Base-by-base conservation (phyloP, 2,797 vertebrate genomes). In the Ptychadena robeensis region DNA sequence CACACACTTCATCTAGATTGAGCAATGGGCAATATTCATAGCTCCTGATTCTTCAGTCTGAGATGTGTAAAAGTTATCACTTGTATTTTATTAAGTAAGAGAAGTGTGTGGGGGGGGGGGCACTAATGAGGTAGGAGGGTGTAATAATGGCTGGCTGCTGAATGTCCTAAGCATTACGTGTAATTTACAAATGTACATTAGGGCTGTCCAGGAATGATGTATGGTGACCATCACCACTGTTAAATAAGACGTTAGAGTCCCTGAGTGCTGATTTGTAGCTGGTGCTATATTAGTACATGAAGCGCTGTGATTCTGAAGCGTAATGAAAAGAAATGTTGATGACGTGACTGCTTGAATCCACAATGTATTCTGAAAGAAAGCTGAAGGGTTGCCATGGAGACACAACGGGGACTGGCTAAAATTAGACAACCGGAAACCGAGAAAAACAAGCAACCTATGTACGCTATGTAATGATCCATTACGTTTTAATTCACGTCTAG, bases 331-430 rank as follows among this genome's bases (percentile, higher is more conserved):
- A 57, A 4, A 64, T 10, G 0, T 38, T 64, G 40, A 38, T n/a
- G 4, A 18, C 15, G 18, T 53, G n/a, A 30, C 12, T 64, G 18
- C 34, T 75, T 75, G 11, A 75, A 34, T 38, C 5, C 28, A 38
- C 57, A 73, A 8, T 22, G 34, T 28, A 68, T 37, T 8, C 11
- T 59, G 31, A 35, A 15, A 28, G 35, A 9, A 59, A n/a, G 44
- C 18, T 34, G 15, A 3, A 53, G 44, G 3, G 80, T 75, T 82
- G 80, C 48, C 34, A 82, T 82, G 65, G 73, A 30, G 67, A 81
- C 71, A 53, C 44, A 68, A 35, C 67, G n/a, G 5, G 35, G 27
- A 25, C 44, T 57, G 7, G n/a, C 71, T 81, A 81, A 61, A 75
- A 40, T 69, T 82, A 82, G 79, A 40, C n/a, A 53, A 53, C 44